Conservation (phyloP, 2,888 invertebrate genomes). For the Tachystola acroxantha region DNA sequence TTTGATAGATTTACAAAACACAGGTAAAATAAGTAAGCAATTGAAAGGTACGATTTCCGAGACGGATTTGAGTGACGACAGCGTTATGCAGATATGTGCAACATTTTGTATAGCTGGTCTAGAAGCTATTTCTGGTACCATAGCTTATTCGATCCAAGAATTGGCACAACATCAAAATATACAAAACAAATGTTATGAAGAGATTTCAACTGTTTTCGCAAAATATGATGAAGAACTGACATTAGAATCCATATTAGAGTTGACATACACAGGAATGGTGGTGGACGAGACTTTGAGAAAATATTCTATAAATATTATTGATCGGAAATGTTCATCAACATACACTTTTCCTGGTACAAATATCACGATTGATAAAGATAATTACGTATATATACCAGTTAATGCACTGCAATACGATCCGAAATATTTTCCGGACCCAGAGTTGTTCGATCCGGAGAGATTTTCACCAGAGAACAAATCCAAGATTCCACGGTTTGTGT, state of each 20-base stretch:
- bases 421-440: conserved; percentile 5
- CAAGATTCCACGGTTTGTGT: neutral
- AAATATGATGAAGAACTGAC: neutral
- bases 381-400: neutral
- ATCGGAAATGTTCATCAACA: neutral
- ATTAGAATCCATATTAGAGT: neutral
- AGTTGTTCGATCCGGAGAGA: conserved; percentile 6
- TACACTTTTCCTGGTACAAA: conserved; percentile 2
- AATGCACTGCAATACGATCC: conserved; percentile 1
- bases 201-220: neutral
- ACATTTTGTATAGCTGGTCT: neutral
- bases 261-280: conserved; percentile 6
- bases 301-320: neutral
- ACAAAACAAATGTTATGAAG: conserved; percentile 5
- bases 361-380: conserved; percentile 2
- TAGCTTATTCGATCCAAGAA: neutral
- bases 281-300: conserved; percentile 4
- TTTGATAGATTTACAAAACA: neutral
- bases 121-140: neutral
- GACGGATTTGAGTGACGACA: neutral
- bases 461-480: conserved; percentile 1
- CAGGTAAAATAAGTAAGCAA: neutral
- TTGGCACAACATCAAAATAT: conserved; percentile 3
- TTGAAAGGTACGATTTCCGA: neutral
- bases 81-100: neutral